Conservation (phyloP, 2,888 invertebrate species). For the Phania funesta region DNA sequence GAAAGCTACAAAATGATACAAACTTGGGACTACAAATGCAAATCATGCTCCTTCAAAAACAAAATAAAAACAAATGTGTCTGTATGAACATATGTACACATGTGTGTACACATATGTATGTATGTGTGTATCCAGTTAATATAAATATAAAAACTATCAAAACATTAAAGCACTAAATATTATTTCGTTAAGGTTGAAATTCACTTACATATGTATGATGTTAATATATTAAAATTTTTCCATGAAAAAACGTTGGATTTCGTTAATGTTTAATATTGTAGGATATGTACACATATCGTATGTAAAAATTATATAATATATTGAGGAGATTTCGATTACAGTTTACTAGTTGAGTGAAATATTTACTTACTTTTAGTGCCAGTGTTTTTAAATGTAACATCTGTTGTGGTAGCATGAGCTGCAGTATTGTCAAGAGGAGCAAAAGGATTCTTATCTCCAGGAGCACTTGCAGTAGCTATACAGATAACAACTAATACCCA, state of each 20-base stretch:
- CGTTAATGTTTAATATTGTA: not conserved
- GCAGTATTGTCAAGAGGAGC: conserved; percentile 74
- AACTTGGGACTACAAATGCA: too few relatives aligned
- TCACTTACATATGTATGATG: conserved; percentile 59
- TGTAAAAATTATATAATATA: not conserved
- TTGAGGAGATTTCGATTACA: conserved; percentile 8
- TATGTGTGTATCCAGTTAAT: conserved; percentile 21
- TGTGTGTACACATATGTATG: too few relatives aligned
- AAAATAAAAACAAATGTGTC: too few relatives aligned
- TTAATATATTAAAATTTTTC: conserved; percentile 28
- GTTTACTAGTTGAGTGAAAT: not conserved
- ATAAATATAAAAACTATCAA: not conserved
- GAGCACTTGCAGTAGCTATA: conserved; percentile 89
- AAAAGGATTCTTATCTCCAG: conserved; percentile 81
- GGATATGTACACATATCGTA: conserved; percentile 19
- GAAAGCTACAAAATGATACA: too few relatives aligned
- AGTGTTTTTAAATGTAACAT: conserved; percentile 68
- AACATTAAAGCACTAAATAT: not conserved
- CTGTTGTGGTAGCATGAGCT: conserved; percentile 67
- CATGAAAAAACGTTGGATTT: conserved; percentile 23
- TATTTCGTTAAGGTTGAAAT: conserved; percentile 14
- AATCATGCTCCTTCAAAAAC: too few relatives aligned
- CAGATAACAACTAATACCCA: conserved; percentile 93
- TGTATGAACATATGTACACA: too few relatives aligned
- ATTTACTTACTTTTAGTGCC: conserved; percentile 55